phyloP scores from a whole-genome alignment of 2,888 invertebrate genomes.

The Chrysina gloriosa region DNA sequence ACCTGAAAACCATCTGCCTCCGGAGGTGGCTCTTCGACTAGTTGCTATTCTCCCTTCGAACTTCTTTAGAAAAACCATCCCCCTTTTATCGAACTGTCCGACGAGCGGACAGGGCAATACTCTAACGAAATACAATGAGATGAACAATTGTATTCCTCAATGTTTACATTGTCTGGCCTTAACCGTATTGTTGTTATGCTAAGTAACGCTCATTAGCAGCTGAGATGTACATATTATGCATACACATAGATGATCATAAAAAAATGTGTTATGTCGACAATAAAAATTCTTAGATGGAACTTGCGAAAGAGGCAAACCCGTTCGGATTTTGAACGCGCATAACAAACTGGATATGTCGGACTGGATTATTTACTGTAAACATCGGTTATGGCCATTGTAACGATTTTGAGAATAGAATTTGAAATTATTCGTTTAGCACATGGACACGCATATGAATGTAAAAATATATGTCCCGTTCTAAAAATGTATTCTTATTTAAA shows the following conservation, averaged over 20 bases:
- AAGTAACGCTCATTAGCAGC: slow-evolving; percentile 13
- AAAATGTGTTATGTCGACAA: slow-evolving; percentile 2
- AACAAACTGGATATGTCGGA: not conserved
- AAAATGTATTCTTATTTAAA: too few relatives aligned
- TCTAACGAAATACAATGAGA: not conserved
- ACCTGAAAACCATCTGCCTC: slow-evolving; percentile 14
- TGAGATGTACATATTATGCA: not conserved
- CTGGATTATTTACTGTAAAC: not conserved
- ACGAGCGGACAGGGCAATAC: not conserved
- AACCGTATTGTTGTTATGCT: slow-evolving; percentile 11
- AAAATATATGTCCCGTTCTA: too few relatives aligned
- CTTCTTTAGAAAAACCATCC: not conserved
- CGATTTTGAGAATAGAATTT: too few relatives aligned
- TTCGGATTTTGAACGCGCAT: not conserved
- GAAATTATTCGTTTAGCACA: too few relatives aligned
- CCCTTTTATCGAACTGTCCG: not conserved
- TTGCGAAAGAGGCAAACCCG: not conserved
- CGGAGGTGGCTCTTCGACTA: not conserved
- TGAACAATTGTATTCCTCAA: not conserved
- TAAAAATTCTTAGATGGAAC: not conserved
- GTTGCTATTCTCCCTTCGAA: slow-evolving; percentile 7
- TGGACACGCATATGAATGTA: too few relatives aligned
- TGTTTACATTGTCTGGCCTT: slow-evolving; percentile 9
- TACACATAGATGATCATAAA: not conserved
- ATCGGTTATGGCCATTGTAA: too few relatives aligned